These are phyloP conservation scores for Leistus spinibarbis DNA, from an alignment of 2,888 invertebrate genomes.

Conservation along the genomic window DNA sequence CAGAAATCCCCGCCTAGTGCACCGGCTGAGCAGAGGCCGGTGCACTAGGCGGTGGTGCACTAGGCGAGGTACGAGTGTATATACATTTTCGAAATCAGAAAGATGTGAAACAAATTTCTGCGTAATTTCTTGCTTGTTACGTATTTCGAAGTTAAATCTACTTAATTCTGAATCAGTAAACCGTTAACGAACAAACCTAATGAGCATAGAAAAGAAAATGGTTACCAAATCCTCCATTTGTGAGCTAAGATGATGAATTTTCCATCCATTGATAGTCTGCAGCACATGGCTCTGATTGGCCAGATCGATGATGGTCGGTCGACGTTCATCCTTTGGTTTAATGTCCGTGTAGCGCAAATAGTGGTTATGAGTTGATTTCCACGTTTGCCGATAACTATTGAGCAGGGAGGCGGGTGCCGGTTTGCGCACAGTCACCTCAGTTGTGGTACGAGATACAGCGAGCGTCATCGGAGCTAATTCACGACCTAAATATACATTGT, in stretches of 20 bases:
- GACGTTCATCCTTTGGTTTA: conserved; percentile 83
- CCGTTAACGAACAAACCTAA: background rate
- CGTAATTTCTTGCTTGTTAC: too few relatives aligned
- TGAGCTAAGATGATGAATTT: conserved; percentile 87
- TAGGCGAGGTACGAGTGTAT: too few relatives aligned
- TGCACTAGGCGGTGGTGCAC: too few relatives aligned
- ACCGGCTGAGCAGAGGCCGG: too few relatives aligned
- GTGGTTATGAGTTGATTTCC: conserved; percentile 78
- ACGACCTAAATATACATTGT: conserved; percentile 47
- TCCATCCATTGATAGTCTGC: conserved; percentile 93
- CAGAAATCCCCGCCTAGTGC: too few relatives aligned
- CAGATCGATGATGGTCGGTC: conserved; percentile 84
- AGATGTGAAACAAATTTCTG: too few relatives aligned
- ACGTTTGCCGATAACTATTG: conserved; percentile 70
- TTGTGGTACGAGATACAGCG: conserved; percentile 46
- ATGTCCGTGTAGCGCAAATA: conserved; percentile 81
- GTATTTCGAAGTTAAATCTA: background rate
- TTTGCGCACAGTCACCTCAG: conserved; percentile 52
- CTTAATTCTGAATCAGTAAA: background rate
- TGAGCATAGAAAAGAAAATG: conserved; percentile 9
- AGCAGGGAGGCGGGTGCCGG: conserved; percentile 60
- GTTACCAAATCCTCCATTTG: conserved; percentile 91
- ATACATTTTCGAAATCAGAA: too few relatives aligned
- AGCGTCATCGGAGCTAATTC: conserved; percentile 48
- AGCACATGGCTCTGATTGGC: conserved; percentile 87